Evolutionary conservation across 2,797 vertebrate species (phyloP), one percentile per base, ranked within the genome.

Genomic region (Anguilla marmorata): DNA sequence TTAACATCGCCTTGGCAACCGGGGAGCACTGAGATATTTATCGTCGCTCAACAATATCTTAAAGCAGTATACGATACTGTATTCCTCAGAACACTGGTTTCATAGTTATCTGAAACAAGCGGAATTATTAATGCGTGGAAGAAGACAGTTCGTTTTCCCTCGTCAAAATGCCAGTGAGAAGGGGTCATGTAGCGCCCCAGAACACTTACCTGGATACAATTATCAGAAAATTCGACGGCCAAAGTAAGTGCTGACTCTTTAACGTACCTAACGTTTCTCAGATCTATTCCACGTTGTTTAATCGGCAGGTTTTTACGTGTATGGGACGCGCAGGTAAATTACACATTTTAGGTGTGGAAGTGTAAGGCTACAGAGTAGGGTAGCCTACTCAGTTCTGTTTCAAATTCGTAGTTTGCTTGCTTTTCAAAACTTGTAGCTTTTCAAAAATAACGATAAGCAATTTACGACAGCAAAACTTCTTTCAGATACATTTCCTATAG

Each of bases 171-270:
- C 96, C 96, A 3, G 96, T 97, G 16, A 94, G 96, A 84, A 90
- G 96, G 92, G 96, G 96, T 87, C 96, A 96, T 91, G 98, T 99
- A 89, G 98, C 98, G 91, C 98, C 98, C 89, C 98, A 99, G 92
- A 99, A 99, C 95, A 99, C 98, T 90, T 99, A 98, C 94, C 95
- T 99, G 96, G 98, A 99, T 95, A 99, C 98, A 82, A 99, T 99
- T 95, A 99, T 99, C 95, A 96, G 97, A 94, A 99, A 99, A 96
- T 99, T 99, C 95, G 98, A 99, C 95, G 97, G 97, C 88, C 97
- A 98, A 94, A 99, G 98, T 99, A 95, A 99, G 98, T 98, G 92
- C 27, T 9, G 60, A 86, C 88, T 87, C 37, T 91, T 85, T 88
- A 96, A 96, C 96, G 30, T 37, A 93, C 7, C 27, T 21, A 58